Conservation (phyloP, 2,888 invertebrate species). For the Thalpophila matura region DNA sequence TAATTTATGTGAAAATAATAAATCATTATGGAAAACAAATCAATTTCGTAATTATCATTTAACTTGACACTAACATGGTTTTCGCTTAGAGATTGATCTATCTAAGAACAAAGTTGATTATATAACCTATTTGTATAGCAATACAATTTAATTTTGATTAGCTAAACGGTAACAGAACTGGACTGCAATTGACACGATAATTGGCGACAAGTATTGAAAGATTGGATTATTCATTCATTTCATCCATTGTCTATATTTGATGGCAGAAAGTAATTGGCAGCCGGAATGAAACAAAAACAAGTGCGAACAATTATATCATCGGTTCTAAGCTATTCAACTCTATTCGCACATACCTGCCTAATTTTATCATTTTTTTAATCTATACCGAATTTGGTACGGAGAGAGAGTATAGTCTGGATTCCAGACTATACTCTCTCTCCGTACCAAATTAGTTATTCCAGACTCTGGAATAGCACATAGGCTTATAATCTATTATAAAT, state of each 20-base stretch:
- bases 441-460: too few species aligned
- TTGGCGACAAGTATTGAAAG: slow-evolving; percentile 65
- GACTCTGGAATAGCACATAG: too few species aligned
- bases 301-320: slow-evolving; percentile 2
- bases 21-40: slow-evolving; percentile 54
- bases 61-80: slow-evolving; percentile 58
- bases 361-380: too few species aligned
- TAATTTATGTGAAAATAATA: slow-evolving; percentile 30
- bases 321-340: neutral
- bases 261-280: slow-evolving; percentile 29
- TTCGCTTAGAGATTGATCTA: slow-evolving; percentile 54
- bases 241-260: slow-evolving; percentile 42
- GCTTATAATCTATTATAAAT: too few species aligned
- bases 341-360: too few species aligned
- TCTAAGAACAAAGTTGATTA: slow-evolving; percentile 8
- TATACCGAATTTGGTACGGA: too few species aligned
- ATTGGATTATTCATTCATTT: slow-evolving; percentile 62
- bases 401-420: too few species aligned
- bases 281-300: slow-evolving; percentile 3
- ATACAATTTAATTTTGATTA: slow-evolving; percentile 65
- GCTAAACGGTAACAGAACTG: slow-evolving; percentile 52
- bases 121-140: slow-evolving; percentile 40
- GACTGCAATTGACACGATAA: slow-evolving; percentile 66
- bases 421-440: too few species aligned
- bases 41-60: slow-evolving; percentile 48